These are phyloP conservation scores for Pseudomugil gertrudae DNA, from an alignment of 2,797 vertebrate species.

Conservation along the genomic window DNA sequence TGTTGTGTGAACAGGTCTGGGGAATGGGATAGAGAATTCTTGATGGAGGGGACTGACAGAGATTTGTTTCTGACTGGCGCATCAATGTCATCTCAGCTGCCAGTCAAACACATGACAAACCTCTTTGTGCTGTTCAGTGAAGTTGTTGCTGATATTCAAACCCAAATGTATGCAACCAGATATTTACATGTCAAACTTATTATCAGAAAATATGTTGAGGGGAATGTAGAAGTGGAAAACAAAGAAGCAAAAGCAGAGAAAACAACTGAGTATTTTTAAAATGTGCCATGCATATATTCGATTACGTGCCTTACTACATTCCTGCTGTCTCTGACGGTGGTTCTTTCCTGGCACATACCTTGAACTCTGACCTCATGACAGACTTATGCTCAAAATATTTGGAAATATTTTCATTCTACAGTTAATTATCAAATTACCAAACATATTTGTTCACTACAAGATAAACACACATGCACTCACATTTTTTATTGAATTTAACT, in stretches of 20 bases:
- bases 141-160: neutral
- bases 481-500: neutral
- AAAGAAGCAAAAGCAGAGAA: neutral
- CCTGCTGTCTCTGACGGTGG: neutral
- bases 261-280: neutral
- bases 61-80: neutral
- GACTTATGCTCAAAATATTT: neutral
- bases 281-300: neutral
- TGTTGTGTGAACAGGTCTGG: neutral
- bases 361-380: neutral
- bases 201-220: neutral
- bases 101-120: neutral
- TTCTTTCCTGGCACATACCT: neutral
- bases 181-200: neutral
- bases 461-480: neutral
- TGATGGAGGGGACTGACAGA: neutral
- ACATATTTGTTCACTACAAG: neutral
- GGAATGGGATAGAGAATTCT: neutral
- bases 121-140: neutral
- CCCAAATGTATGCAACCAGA: neutral
- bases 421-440: neutral
- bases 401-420: neutral
- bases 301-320: neutral
- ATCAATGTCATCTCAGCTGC: neutral
- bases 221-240: neutral